A percentile compares a stretch with the other conserved stretches of the same genome.
Conservation (phyloP, 37 sponge, comb jelly and placozoan species). For the Corticium candelabrum region DNA sequence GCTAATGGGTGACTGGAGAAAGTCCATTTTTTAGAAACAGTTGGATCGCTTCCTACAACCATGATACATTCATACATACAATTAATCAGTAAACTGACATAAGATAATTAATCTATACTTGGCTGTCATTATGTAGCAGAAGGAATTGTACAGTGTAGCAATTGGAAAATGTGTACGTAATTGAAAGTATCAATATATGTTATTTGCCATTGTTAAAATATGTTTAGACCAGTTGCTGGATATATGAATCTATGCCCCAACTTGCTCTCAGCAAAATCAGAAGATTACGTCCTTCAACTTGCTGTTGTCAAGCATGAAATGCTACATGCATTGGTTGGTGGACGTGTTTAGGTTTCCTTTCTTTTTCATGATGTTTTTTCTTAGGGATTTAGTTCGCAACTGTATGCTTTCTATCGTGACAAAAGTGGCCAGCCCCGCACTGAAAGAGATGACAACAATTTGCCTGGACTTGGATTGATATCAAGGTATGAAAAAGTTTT, state of each 20-base stretch:
- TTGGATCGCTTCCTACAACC: too few relatives aligned
- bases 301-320: conserved; percentile 63
- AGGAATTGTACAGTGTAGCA: too few relatives aligned
- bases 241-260: conserved; percentile 68
- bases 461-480: too few relatives aligned
- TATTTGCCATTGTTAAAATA: not conserved
- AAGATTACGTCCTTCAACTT: conserved; percentile 9
- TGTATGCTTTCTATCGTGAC: conserved; percentile 70
- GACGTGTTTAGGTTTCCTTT: not conserved
- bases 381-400: conserved; percentile 8
- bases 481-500: too few relatives aligned
- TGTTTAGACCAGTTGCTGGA: conserved; percentile 67
- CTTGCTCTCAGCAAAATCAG: conserved; percentile 6
- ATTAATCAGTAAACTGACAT: too few relatives aligned
- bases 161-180: not conserved
- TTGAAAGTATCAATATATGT: conserved; percentile 3
- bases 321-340: conserved; percentile 55
- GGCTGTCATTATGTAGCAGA: too few relatives aligned
- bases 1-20: too few relatives aligned
- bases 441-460: conserved; percentile 18
- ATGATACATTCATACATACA: too few relatives aligned
- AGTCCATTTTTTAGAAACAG: too few relatives aligned
- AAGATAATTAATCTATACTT: too few relatives aligned
- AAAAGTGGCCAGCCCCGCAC: conserved; percentile 49
- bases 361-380: not conserved